These are phyloP conservation scores for Drosophila lacteicornis DNA, from an alignment of 1,140 invertebrate species.

Conservation along the genomic window DNA sequence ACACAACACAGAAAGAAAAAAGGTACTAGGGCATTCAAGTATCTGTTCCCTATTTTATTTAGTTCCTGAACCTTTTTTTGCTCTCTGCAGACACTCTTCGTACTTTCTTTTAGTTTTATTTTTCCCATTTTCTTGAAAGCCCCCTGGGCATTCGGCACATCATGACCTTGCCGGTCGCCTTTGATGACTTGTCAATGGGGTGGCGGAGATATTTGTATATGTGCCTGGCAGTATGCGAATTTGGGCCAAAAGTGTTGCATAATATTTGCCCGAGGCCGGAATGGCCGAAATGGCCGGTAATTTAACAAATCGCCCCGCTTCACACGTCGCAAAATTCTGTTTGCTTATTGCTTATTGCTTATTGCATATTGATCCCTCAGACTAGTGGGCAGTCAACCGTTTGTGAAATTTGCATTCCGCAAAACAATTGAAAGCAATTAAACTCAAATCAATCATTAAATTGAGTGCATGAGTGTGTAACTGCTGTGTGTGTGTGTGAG, in stretches of 20 bases:
- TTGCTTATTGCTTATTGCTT: slow-evolving; percentile 15
- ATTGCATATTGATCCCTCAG: slow-evolving; percentile 24
- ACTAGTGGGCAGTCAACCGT: slow-evolving; percentile 30
- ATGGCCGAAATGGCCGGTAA: slow-evolving; percentile 54
- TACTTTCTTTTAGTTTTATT: slow-evolving; percentile 54
- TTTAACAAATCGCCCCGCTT: slow-evolving; percentile 50
- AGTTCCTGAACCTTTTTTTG: background rate
- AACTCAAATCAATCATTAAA: slow-evolving; percentile 65
- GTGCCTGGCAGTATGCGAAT: slow-evolving; percentile 20
- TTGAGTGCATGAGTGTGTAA: slow-evolving; percentile 8
- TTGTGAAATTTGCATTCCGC: slow-evolving; percentile 55
- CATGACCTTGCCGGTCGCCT: slow-evolving; percentile 71
- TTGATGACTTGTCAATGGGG: slow-evolving; percentile 76
- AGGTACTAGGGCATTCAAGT: background rate
- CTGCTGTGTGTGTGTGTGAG: slow-evolving; percentile 11
- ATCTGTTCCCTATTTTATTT: background rate
- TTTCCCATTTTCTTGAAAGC: slow-evolving; percentile 61
- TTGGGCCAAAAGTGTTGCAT: slow-evolving; percentile 78
- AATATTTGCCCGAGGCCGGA: slow-evolving; percentile 66
- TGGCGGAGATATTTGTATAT: slow-evolving; percentile 16
- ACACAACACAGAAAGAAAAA: slow-evolving; percentile 34
- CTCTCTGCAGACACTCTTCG: slow-evolving; percentile 23
- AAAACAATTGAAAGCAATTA: slow-evolving; percentile 76
- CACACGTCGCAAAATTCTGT: slow-evolving; percentile 50
- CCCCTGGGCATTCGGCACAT: slow-evolving; percentile 74